Base-by-base conservation (phyloP, 2,888 invertebrate species). In the Apotomis turbidana region DNA sequence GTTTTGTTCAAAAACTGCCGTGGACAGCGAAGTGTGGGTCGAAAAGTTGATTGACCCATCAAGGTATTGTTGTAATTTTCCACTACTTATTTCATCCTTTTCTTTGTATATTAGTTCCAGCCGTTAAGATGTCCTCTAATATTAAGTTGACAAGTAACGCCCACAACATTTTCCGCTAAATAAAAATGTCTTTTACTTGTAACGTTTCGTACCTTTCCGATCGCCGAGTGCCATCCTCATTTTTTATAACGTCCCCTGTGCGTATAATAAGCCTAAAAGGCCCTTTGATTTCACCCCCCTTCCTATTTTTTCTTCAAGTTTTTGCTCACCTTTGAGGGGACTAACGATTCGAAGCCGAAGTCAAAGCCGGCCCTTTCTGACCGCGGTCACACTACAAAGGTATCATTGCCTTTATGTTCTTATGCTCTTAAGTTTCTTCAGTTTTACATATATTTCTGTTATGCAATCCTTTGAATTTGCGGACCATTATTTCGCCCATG, bases 181-280 rank as follows among this genome's bases (percentile, higher is more conserved):
- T 41, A 9, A 38, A 52, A 38, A 52, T 5, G 41, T 64, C n/a
- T 27, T 27, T 41, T 41, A 41, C 10, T 15, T 3, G 4, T 15
- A 12, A 3, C 10, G 49, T 49, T 27, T 27, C 13, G 10, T 44
- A 46, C 61, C 67, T 71, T 61, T 68, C 44, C 13, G 61, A 61
- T 55, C 38, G 51, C 44, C 57, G 3, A 61, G 8, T 71, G 61
- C 71, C 71, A 68, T 61, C 59, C 44, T 61, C 55, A 54, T 84
- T 86, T 83, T 81, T 75, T 75, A 74, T 74, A 73, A 81, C 80
- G 79, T 79, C 79, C 73, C 57, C 80, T 81, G 78, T 82, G 84
- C 87, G 84, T 85, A 83, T 90, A 91, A 91, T 90, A 90, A 90
- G 89, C 86, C 88, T 88, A 87, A 90, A 88, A 89, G 87, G 86